Percentiles rank a stretch among this genome's conserved stretches.
These are phyloP conservation scores for Elysia crispata DNA, from an alignment of 2,888 invertebrate genomes.

Conservation along the genomic window DNA sequence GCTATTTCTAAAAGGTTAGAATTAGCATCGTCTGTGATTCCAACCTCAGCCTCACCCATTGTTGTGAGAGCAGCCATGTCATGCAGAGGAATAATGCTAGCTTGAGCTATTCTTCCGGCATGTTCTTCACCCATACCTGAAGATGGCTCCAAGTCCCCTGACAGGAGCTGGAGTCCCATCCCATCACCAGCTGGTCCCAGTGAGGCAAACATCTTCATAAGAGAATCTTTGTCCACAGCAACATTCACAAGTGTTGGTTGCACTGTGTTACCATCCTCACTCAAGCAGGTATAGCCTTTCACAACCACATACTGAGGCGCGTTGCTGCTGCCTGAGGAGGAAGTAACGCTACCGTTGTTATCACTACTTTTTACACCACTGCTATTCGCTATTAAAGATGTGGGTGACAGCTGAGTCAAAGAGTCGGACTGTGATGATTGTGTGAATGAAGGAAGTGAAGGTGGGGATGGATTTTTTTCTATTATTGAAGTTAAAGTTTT, in stretches of 20 bases:
- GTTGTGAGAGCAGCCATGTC: not conserved
- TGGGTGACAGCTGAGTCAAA: not conserved
- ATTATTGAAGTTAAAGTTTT: slow-evolving; percentile 19
- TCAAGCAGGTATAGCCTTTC: slow-evolving; percentile 42
- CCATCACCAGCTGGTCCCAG: slow-evolving; percentile 27
- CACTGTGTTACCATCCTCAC: slow-evolving; percentile 11
- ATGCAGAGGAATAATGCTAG: slow-evolving; percentile 10
- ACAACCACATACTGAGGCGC: slow-evolving; percentile 40
- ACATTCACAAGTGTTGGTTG: slow-evolving; percentile 42
- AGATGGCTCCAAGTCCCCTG: slow-evolving; percentile 34
- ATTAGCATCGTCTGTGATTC: too few species aligned
- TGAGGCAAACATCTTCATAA: slow-evolving; percentile 42
- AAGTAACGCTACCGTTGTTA: not conserved
- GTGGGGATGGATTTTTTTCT: not conserved
- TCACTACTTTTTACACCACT: too few species aligned
- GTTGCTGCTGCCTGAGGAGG: not conserved
- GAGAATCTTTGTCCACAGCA: slow-evolving; percentile 42
- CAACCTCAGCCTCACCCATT: not conserved
- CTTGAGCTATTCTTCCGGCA: not conserved
- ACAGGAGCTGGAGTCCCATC: slow-evolving; percentile 18
- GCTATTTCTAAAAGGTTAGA: too few species aligned
- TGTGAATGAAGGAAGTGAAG: not conserved
- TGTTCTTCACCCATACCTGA: not conserved
- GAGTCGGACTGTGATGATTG: not conserved
- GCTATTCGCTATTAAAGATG: not conserved